A percentile compares a stretch with the other conserved stretches of the same genome.
These are phyloP conservation scores for Phragmatobia fuliginosa DNA, from an alignment of 2,888 invertebrate genomes.

Conservation along the genomic window DNA sequence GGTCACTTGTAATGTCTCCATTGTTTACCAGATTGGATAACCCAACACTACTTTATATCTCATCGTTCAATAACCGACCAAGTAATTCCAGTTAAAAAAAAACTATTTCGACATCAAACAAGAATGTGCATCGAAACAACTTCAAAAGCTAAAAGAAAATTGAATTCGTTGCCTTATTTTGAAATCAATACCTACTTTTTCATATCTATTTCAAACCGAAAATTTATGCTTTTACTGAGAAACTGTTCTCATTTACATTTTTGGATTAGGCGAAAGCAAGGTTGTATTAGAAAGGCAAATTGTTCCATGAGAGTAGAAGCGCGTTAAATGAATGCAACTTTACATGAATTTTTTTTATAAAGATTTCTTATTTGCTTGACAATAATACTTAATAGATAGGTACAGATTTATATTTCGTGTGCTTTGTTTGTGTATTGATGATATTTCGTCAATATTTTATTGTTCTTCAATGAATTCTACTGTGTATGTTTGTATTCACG, in stretches of 20 bases:
- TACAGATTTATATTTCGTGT: not conserved
- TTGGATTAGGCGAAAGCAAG: slow-evolving; percentile 67
- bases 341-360: slow-evolving; percentile 57
- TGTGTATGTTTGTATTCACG: slow-evolving; percentile 1
- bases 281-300: slow-evolving; percentile 68
- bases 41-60: slow-evolving; percentile 61
- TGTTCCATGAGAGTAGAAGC: slow-evolving; percentile 63
- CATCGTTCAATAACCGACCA: slow-evolving; percentile 42
- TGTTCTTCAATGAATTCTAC: not conserved
- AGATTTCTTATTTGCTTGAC: not conserved
- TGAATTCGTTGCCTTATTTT: slow-evolving; percentile 17
- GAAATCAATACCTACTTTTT: slow-evolving; percentile 26
- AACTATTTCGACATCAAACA: not conserved
- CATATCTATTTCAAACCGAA: slow-evolving; percentile 45
- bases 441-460: not conserved
- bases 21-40: slow-evolving; percentile 78
- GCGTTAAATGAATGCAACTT: slow-evolving; percentile 59
- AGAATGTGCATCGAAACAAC: not conserved
- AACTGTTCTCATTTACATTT: slow-evolving; percentile 53
- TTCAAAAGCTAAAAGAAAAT: not conserved
- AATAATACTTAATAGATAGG: not conserved
- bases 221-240: slow-evolving; percentile 51
- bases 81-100: slow-evolving; percentile 10
- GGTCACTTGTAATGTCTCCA: slow-evolving; percentile 80
- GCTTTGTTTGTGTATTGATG: not conserved